Evolutionary conservation across 2,888 invertebrate genomes (phyloP), one percentile per base, ranked within the genome.

Genomic region (Ferdinandea cuprea): DNA sequence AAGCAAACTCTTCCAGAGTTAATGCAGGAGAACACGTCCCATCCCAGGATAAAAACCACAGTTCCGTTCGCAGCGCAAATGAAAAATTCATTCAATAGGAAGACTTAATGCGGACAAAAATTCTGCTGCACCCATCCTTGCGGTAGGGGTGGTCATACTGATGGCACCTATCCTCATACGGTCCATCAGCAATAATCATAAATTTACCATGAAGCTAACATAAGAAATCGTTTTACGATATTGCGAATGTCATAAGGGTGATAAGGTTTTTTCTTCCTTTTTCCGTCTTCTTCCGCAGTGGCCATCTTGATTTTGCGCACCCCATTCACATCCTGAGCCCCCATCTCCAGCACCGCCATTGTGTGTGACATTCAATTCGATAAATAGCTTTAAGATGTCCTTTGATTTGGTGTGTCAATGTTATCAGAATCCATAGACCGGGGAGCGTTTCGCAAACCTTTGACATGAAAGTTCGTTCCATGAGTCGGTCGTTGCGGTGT

Each of bases 181-280:
- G 42, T 65, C 52, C 65, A 65, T 58, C 32, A 42, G 50, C 63
- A 83, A 83, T 83, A 83, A 83, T 83, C 77, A 83, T 83, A 83
- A 78, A 83, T 83, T 78, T 63, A n/a, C 71, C 63, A 73, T 78
- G 68, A 78, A 83, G 61, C 72, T 44, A 73, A 78, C 78, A 83
- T 48, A 83, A 78, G 83, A 83, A 83, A 83, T 83, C 83, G 83
- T 78, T 83, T 83, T 73, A 83, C 83, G 78, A 52, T 73, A 35
- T 68, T 72, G 77, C 54, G 61, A 61, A 68, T 63, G 63, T 46
- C 68, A 58, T 77, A 37, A 61, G 61, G 61, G 50, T 56, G 68
- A 80, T 81, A 58, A 59, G 65, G 54, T 56, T 42, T n/a, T 19
- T 17, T 30, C 46, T 17, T 30, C 46, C n/a, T 42, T 50, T 58